Evolutionary conservation across 2,888 invertebrate genomes (phyloP), one percentile per base, ranked within the genome.

Genomic region (Scrobipalpa costella): DNA sequence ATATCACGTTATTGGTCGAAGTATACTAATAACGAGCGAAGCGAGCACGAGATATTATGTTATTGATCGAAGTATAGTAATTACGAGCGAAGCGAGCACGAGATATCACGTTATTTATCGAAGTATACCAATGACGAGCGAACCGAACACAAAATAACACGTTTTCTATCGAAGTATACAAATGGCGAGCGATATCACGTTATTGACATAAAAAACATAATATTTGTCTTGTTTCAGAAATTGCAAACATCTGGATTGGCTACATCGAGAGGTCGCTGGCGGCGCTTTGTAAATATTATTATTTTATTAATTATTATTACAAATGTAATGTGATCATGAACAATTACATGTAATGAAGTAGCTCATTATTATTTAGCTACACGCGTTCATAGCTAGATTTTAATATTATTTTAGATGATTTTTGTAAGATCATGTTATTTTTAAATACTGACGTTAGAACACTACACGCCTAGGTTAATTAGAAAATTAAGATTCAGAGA

Each of bases 271-370:
- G 62, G 69, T 71, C 71, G 73, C 71, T 13, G 71, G 71, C 71
- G 73, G 73, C 68, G 63, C 59, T 13, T 47, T 72, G 70, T 71
- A 70, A 67, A 71, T 71, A 71, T 49, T 34, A 44, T 50, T 63
- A 44, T 60, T 33, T 21, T 58, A 47, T 59, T 63, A 27, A 57
- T 59, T 62, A 27, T 62, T 63, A 65, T 65, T 57, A 64, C 63
- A 61, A 59, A 64, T 62, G 58, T 61, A 59, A 59, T 63, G 47
- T 62, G 60, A 64, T 65, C 57, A 63, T 57, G 27, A 61, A 59
- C 36, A 49, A 58, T 62, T 52, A 58, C n/a, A 50, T 59, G 47
- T 34, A 52, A 63, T 63, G 63, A 44, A 63, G 59, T 63, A 59
- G 59, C 59, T 52, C 1, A 9, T 59, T 59, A 44, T 36, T 58